These are phyloP conservation scores for Caenorhabditis doughertyi DNA, from an alignment of 2,888 invertebrate species.

Conservation along the genomic window DNA sequence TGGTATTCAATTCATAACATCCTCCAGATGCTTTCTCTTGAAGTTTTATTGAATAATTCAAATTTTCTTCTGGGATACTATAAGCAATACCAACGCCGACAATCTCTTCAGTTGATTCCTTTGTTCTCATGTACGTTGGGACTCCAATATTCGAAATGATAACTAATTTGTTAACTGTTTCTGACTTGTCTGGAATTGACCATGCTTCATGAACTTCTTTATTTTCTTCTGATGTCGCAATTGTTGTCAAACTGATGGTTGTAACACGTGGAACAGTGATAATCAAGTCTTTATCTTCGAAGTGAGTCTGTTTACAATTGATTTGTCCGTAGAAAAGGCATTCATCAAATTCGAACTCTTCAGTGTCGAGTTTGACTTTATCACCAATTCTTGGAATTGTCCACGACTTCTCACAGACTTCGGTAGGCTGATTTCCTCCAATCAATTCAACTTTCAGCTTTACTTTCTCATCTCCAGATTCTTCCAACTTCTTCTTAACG, in stretches of 20 bases:
- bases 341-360: conserved; percentile 79
- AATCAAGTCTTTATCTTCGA: conserved; percentile 67
- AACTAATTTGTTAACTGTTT: conserved; percentile 39
- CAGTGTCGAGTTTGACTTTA: conserved; percentile 62
- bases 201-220: conserved; percentile 44
- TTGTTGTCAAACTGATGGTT: conserved; percentile 35
- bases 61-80: conserved; percentile 62
- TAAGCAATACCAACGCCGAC: conserved; percentile 73
- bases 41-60: conserved; percentile 41
- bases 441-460: conserved; percentile 75
- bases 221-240: conserved; percentile 62
- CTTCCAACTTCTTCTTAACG: conserved; percentile 61
- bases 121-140: conserved; percentile 42
- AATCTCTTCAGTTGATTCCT: conserved; percentile 72
- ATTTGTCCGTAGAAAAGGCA: conserved; percentile 77
- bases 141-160: conserved; percentile 71
- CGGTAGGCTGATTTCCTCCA: conserved; percentile 56
- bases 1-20: conserved; percentile 70
- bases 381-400: conserved; percentile 66
- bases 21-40: conserved; percentile 75
- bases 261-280: conserved; percentile 63
- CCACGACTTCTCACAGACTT: conserved; percentile 50
- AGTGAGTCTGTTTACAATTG: conserved; percentile 62
- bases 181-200: conserved; percentile 61
- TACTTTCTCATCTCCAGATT: conserved; percentile 73